These are phyloP conservation scores for Leptinotarsa defecta DNA, from an alignment of 1,140 invertebrate genomes.

Conservation along the genomic window DNA sequence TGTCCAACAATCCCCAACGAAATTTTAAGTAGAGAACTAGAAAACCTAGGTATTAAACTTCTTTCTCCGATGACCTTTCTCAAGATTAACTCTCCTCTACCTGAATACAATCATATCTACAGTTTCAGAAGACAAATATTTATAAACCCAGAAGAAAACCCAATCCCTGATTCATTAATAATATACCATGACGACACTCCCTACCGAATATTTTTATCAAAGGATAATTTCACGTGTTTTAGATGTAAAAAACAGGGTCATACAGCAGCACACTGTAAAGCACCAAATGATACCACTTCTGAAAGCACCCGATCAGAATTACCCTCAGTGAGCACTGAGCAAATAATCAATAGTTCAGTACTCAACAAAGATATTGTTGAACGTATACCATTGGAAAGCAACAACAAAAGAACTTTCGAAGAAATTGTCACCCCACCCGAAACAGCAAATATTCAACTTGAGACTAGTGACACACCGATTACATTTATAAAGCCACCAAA, in stretches of 20 bases:
- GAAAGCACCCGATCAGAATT: neutral
- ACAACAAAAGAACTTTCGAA: constrained; percentile 5
- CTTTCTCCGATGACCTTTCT: constrained; percentile 12
- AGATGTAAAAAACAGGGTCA: neutral
- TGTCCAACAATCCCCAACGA: constrained; percentile 9
- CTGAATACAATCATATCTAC: constrained; percentile 12
- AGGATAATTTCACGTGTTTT: constrained; percentile 8
- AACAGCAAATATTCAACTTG: neutral
- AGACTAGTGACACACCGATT: neutral
- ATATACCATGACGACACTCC: neutral
- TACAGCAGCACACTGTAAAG: neutral
- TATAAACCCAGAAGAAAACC: neutral
- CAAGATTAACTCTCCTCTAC: neutral
- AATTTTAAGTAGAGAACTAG: neutral
- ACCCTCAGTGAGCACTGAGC: neutral
- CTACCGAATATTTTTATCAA: constrained; percentile 11
- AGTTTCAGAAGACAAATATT: constrained; percentile 19
- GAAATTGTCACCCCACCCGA: neutral
- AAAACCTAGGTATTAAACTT: constrained; percentile 4
- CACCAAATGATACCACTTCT: neutral
- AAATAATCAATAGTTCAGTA: neutral
- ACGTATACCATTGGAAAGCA: neutral
- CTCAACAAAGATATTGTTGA: neutral
- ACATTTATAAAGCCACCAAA: neutral
- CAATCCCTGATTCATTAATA: neutral